phyloP scores from a whole-genome alignment of 2,113 vertebrate species.

The Ceyx margarethae region DNA sequence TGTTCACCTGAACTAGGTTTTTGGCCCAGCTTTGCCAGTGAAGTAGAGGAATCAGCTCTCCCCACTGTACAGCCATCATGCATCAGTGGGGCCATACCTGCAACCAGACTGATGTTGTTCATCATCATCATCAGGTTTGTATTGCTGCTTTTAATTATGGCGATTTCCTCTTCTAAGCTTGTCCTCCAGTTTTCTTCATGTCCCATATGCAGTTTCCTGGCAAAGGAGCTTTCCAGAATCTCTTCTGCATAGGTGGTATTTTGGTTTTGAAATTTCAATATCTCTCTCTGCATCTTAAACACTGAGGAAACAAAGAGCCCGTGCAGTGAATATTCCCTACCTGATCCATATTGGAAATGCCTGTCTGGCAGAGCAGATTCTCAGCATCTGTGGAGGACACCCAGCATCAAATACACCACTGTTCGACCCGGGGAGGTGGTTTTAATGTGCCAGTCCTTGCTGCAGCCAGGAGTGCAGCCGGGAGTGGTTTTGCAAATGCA shows the following conservation, averaged over 20 bases:
- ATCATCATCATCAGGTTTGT: slow-evolving; percentile 35
- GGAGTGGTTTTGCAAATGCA: background rate
- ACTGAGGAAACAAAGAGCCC: slow-evolving; percentile 49
- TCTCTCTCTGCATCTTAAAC: slow-evolving; percentile 17
- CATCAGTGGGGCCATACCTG: slow-evolving; percentile 23
- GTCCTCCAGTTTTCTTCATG: slow-evolving; percentile 15
- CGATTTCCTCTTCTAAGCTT: slow-evolving; percentile 6
- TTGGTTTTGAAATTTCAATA: background rate
- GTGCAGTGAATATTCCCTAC: background rate
- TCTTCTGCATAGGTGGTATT: background rate
- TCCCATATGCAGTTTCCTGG: background rate
- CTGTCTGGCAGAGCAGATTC: background rate
- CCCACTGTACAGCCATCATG: background rate
- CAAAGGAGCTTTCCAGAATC: background rate
- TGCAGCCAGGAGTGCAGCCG: background rate
- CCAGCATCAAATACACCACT: background rate
- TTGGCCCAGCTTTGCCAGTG: background rate
- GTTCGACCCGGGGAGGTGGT: background rate
- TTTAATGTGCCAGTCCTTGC: background rate
- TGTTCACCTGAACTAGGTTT: background rate
- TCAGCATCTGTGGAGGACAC: background rate
- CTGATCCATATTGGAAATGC: fast-evolving
- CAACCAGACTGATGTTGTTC: slow-evolving; percentile 22
- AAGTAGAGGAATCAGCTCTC: background rate
- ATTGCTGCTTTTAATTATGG: slow-evolving; percentile 49